Conservation (phyloP, 64 coral and sea anemone species). For the Hydrozoanthus tunicans region DNA sequence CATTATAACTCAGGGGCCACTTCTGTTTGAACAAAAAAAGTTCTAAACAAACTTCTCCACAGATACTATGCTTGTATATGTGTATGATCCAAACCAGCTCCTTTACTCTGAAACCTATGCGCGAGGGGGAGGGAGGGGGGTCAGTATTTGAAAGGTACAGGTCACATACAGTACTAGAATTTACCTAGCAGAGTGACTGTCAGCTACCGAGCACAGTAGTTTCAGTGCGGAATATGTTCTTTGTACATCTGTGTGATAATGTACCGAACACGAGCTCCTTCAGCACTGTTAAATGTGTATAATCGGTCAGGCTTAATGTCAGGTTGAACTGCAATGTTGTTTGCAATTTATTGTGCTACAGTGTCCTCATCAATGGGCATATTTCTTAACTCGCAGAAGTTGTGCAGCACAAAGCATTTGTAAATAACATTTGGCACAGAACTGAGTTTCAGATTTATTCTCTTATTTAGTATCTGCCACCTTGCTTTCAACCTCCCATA, state of each 20-base stretch:
- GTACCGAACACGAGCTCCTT: neutral
- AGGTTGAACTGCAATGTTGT: neutral
- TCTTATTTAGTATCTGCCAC: neutral
- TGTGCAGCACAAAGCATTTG: neutral
- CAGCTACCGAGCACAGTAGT: slow-evolving; percentile 5
- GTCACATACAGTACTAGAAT: neutral
- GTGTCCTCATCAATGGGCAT: neutral
- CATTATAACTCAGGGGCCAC: neutral
- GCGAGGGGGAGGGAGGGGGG: neutral
- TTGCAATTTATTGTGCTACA: neutral
- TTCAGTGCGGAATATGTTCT: neutral
- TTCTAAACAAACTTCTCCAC: slow-evolving; percentile 17
- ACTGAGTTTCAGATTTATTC: neutral
- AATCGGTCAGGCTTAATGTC: neutral
- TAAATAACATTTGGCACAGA: neutral
- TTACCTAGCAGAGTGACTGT: slow-evolving; percentile 16
- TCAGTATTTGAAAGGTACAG: slow-evolving; percentile 6
- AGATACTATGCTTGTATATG: neutral
- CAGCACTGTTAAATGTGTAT: neutral
- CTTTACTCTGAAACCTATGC: slow-evolving; percentile 18
- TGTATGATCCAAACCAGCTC: slow-evolving; percentile 16
- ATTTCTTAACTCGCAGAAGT: neutral
- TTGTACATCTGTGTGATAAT: neutral
- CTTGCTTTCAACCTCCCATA: neutral
- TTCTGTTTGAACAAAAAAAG: slow-evolving; percentile 9